phyloP scores from a whole-genome alignment of 1,140 invertebrate species.

The Araneus ventricosus region DNA sequence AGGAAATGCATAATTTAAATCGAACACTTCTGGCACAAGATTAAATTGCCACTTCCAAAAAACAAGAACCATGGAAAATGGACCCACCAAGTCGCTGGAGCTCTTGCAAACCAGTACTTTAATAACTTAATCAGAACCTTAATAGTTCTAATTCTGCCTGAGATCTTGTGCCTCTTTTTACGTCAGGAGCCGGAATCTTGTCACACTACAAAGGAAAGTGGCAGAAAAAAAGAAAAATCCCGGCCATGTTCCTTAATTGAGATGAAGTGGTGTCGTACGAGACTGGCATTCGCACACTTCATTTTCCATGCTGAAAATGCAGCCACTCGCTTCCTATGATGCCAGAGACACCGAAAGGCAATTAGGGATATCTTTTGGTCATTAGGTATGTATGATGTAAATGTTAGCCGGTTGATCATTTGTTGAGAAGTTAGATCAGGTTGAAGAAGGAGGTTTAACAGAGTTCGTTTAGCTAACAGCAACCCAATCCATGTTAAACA shows the following conservation, averaged over 20 bases:
- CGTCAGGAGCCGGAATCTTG: not conserved
- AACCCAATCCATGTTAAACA: too few relatives aligned
- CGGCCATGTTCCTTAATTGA: constrained; percentile 40
- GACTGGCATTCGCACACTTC: constrained; percentile 25
- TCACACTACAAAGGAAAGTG: constrained; percentile 23
- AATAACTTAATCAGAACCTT: constrained; percentile 47
- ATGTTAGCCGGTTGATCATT: not conserved
- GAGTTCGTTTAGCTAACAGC: too few relatives aligned
- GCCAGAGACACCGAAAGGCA: not conserved
- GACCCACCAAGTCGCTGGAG: not conserved
- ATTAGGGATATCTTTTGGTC: not conserved
- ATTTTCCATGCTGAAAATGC: not conserved
- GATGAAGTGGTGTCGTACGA: constrained; percentile 40
- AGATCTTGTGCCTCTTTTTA: constrained; percentile 13
- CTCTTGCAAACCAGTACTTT: constrained; percentile 32
- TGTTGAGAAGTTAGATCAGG: not conserved
- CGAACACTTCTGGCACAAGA: constrained; percentile 26
- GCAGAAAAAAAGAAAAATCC: constrained; percentile 11
- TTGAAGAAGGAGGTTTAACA: too few relatives aligned
- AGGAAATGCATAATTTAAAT: not conserved
- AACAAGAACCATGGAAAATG: not conserved
- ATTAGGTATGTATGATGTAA: not conserved
- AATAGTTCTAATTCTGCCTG: constrained; percentile 21
- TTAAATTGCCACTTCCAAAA: not conserved
- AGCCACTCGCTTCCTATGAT: not conserved